Evolutionary conservation across 2,888 invertebrate genomes (phyloP), one percentile per base, ranked within the genome.

Genomic region (Barypeithes pellucidus): DNA sequence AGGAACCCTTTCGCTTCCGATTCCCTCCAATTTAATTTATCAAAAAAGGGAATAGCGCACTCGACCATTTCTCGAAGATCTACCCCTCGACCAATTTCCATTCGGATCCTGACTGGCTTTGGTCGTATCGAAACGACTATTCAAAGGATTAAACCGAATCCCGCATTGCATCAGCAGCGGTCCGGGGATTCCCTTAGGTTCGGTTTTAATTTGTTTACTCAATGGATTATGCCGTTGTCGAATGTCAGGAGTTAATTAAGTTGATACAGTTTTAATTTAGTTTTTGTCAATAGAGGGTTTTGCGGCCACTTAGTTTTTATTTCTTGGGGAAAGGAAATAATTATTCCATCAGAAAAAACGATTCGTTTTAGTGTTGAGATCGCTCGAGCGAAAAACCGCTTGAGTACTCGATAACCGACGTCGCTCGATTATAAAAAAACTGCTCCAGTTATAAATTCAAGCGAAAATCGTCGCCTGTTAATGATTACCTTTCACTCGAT

Each of bases 61-160:
- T n/a, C n/a, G n/a, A n/a, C 39, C 12, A 3, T 1, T n/a, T 39
- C 39, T 12, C 12, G 9, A 39, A 39, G 39, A 39, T 3, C n/a
- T n/a, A 12, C 39, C 9, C 39, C 75, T 76, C 71, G 73, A 77
- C 78, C 70, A 60, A 60, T 43, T 62, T 67, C 50, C 20, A 24
- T 41, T 71, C 66, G 72, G 72, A 54, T 54, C 24, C 24, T 2
- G 14, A 14, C 33, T n/a, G 73, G 77, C 77, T 77, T 77, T 80
- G 76, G 77, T 75, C 73, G 61, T 77, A 77, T 76, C 73, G 77
- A 71, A 68, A 73, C 75, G 73, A 76, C 66, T 75, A 77, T 76
- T 77, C 75, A 76, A 77, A 78, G 78, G 80, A 79, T 79, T 79
- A 79, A n/a, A 77, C 77, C 71, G 76, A 79, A 79, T 79, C 78